phyloP scores from a whole-genome alignment of 2,113 vertebrate species.

The Ciconia stormi region DNA sequence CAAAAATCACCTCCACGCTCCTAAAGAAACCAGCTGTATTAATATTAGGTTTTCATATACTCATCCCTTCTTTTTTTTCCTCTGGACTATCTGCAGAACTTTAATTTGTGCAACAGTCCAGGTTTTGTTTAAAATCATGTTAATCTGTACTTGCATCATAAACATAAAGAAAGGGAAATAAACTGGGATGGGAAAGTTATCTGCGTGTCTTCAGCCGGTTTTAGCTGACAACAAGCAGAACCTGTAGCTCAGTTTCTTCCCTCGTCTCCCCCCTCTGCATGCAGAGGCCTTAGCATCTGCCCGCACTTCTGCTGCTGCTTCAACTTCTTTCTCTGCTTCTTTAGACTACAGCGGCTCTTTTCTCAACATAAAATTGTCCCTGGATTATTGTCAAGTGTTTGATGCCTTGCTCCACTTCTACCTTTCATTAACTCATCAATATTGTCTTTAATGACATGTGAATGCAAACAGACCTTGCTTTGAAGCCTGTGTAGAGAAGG shows the following conservation, averaged over 20 bases:
- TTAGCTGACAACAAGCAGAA: constrained; percentile 39
- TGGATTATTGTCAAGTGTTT: neutral
- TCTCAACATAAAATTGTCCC: neutral
- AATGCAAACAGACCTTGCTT: neutral
- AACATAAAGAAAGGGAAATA: constrained; percentile 33
- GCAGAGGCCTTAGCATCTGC: neutral
- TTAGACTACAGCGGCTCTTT: neutral
- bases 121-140: neutral
- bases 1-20: neutral
- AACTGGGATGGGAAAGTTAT: neutral
- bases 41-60: neutral
- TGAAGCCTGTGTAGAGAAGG: neutral
- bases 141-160: neutral
- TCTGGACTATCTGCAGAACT: neutral
- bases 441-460: neutral
- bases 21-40: neutral
- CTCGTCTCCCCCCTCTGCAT: neutral
- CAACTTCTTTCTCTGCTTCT: neutral
- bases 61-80: neutral
- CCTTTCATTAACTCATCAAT: neutral
- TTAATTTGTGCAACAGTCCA: neutral
- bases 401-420: neutral
- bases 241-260: neutral
- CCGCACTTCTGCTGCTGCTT: neutral
- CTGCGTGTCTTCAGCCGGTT: neutral